Evolutionary conservation across 2,888 invertebrate genomes (phyloP).

Genomic region (Ormyrus thymus): DNA sequence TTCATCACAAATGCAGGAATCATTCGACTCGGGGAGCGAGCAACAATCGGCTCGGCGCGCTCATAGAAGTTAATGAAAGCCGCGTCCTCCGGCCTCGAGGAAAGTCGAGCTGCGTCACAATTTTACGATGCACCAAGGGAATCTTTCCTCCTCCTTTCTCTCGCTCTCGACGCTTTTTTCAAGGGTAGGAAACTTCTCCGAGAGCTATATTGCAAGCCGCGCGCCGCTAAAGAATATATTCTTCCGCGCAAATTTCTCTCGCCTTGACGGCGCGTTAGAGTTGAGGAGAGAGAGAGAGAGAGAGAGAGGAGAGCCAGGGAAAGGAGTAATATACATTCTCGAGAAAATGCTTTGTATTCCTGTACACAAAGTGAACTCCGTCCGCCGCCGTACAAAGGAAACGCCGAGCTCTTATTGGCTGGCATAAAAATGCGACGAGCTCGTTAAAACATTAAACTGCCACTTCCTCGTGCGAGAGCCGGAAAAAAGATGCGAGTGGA

Average conservation of each 20-base stretch:
- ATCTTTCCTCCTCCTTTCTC: neutral
- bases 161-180: conserved; percentile 13
- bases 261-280: conserved; percentile 17
- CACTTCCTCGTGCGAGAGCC: conserved; percentile 16
- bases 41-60: neutral
- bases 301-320: neutral
- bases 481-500: conserved; percentile 1
- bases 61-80: neutral
- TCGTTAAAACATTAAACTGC: conserved; percentile 54
- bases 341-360: conserved; percentile 45
- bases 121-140: conserved; percentile 31
- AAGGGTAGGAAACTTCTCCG: neutral
- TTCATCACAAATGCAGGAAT: too few relatives aligned
- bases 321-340: conserved; percentile 42
- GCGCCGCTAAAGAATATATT: conserved; percentile 41
- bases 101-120: neutral
- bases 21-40: neutral
- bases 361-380: conserved; percentile 30
- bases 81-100: too few relatives aligned
- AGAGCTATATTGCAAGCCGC: neutral
- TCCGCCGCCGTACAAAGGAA: conserved; percentile 12
- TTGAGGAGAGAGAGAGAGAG: neutral
- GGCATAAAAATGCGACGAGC: conserved; percentile 48
- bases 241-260: conserved; percentile 32
- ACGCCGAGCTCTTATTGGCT: conserved; percentile 44